Percentiles rank a stretch among this genome's conserved stretches.
Evolutionary conservation across 64 coral and sea anemone species (phyloP).

Genomic region (Trachythela sp.): DNA sequence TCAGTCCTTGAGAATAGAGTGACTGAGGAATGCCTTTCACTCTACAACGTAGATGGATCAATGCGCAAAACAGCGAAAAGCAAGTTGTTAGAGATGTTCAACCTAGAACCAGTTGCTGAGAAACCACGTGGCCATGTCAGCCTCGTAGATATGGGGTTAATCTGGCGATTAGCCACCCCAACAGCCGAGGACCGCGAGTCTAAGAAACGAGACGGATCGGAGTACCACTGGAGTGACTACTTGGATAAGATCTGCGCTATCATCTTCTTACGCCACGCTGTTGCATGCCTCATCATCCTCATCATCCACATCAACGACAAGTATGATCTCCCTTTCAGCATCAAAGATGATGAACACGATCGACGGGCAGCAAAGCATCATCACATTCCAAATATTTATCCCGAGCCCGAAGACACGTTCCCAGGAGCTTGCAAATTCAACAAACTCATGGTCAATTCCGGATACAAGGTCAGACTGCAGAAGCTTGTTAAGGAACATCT

Average conservation of each 20-base stretch:
- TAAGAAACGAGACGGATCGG: slow-evolving; percentile 28
- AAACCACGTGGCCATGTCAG: slow-evolving; percentile 15
- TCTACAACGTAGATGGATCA: slow-evolving; percentile 32
- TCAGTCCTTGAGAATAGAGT: slow-evolving; percentile 33
- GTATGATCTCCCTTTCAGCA: slow-evolving; percentile 6
- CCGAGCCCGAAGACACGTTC: neutral
- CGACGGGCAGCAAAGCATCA: neutral
- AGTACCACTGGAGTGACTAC: slow-evolving; percentile 35
- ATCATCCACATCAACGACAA: slow-evolving; percentile 22
- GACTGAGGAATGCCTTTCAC: slow-evolving; percentile 40
- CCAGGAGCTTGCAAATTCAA: slow-evolving; percentile 22
- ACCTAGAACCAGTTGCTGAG: slow-evolving; percentile 20
- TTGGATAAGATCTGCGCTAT: slow-evolving; percentile 33
- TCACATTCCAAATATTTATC: slow-evolving; percentile 8
- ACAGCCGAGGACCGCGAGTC: slow-evolving; percentile 27
- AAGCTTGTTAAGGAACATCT: slow-evolving; percentile 17
- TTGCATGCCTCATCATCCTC: neutral
- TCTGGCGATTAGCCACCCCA: slow-evolving; percentile 33
- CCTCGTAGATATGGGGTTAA: slow-evolving; percentile 36
- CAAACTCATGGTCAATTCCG: neutral
- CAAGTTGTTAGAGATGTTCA: slow-evolving; percentile 27
- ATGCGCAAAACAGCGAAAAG: slow-evolving; percentile 32
- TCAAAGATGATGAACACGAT: slow-evolving; percentile 18
- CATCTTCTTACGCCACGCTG: neutral
- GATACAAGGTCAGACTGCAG: slow-evolving; percentile 8